Percentiles rank a stretch among this genome's conserved stretches.
Evolutionary conservation across 2,797 vertebrate genomes (phyloP).

Genomic region (Myotis daubentonii): DNA sequence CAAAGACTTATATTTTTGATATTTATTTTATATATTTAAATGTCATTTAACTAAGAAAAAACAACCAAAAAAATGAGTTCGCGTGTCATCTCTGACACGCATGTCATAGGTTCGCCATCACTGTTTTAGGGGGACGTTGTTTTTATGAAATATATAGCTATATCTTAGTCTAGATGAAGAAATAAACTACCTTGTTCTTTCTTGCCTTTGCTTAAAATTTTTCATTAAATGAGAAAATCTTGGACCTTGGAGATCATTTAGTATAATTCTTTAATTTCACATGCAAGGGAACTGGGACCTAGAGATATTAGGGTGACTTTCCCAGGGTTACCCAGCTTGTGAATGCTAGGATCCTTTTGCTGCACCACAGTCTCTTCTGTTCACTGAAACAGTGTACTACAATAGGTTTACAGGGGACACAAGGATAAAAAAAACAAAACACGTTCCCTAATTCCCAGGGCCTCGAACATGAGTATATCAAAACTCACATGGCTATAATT

Average conservation of each 20-base stretch:
- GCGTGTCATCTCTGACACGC: too few species aligned
- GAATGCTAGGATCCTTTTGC: background rate
- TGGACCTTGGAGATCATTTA: background rate
- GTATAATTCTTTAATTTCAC: slow-evolving; percentile 19
- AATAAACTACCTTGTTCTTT: background rate
- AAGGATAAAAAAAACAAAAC: background rate
- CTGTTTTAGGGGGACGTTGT: background rate
- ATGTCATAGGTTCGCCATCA: too few species aligned
- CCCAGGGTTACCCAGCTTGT: background rate
- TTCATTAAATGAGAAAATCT: slow-evolving; percentile 32
- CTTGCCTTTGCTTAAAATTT: slow-evolving; percentile 27
- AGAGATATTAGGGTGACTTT: background rate
- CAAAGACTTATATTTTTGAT: too few species aligned
- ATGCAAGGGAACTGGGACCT: background rate
- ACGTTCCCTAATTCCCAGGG: background rate
- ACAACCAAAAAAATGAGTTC: too few species aligned
- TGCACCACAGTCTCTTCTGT: background rate
- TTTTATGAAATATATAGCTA: background rate
- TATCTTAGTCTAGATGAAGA: background rate
- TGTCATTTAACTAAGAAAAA: too few species aligned
- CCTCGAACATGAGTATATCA: background rate
- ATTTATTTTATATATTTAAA: too few species aligned
- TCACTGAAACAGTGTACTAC: background rate
- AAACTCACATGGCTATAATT: background rate
- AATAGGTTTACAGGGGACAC: background rate